Base-by-base conservation (phyloP, 2,888 invertebrate species). In the Camptogramma bilineatum region DNA sequence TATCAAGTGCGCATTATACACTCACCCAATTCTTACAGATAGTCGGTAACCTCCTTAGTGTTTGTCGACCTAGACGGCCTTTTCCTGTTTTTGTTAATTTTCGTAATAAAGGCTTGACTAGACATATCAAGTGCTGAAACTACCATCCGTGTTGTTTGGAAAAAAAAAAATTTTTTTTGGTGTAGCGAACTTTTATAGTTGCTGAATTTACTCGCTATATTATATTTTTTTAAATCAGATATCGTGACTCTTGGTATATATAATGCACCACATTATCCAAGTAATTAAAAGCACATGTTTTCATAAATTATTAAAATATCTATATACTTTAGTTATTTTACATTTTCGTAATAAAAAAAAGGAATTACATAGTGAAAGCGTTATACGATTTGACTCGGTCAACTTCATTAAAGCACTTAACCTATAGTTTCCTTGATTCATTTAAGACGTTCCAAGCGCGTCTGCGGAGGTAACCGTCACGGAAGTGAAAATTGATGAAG, bases 1-100 rank as follows among this genome's bases (percentile, higher is more conserved):
- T 81, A 86, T 83, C 84, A 82, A 81, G 80, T 83, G 79, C 84
- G 80, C 73, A 75, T 66, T 63, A 48, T 59, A 57, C 62, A 74
- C 73, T 82, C 78, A 78, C 81, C 81, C 73, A 81, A 78, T 78
- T 82, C 71, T 72, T 71, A 72, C 67, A 73, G 80, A 83, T 82
- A 82, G 72, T 68, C 68, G 60, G 70, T 83, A 82, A 83, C 81
- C 82, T 83, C 80, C 77, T 82, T 81, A 73, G 59, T 71, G 71
- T 71, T 68, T 74, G 63, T 60, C 70, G 80, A 82, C 82, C 81
- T 79, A 82, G 76, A 77, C 82, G 70, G 73, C 71, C 74, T 79
- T 80, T 80, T 74, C 74, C 74, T 75, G 73, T 76, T 76, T 79
- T 79, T 75, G 75, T 74, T 69, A 59, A 55, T 42, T 63, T 57